Percentiles rank a stretch among this genome's conserved stretches.
Evolutionary conservation across 2,113 vertebrate species (phyloP).

Genomic region (Danio rerio): GRCz12tu NC_133194.1:22667501-22668000

Average conservation of each 20-base stretch:
- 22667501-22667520: no score
- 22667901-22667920: slow-evolving; percentile 9
- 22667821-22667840: slow-evolving; percentile 84
- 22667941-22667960: no score
- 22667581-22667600: no score
- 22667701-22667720: background rate
- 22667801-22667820: slow-evolving; percentile 86
- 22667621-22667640: no score
- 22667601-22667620: no score
- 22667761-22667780: slow-evolving; percentile 83
- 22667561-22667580: no score
- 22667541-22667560: no score
- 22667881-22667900: slow-evolving; percentile 77
- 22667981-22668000: no score
- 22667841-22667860: slow-evolving; percentile 87
- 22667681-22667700: background rate
- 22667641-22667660: background rate
- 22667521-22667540: no score
- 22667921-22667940: no score
- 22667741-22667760: slow-evolving; percentile 79
- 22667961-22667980: no score
- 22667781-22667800: slow-evolving; percentile 83
- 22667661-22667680: background rate
- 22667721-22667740: slow-evolving; percentile 62
- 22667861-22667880: slow-evolving; percentile 87